Percentiles rank a stretch among this genome's conserved stretches.
phyloP scores from a whole-genome alignment of 2,888 invertebrate species.

The Campoplex capitator region DNA sequence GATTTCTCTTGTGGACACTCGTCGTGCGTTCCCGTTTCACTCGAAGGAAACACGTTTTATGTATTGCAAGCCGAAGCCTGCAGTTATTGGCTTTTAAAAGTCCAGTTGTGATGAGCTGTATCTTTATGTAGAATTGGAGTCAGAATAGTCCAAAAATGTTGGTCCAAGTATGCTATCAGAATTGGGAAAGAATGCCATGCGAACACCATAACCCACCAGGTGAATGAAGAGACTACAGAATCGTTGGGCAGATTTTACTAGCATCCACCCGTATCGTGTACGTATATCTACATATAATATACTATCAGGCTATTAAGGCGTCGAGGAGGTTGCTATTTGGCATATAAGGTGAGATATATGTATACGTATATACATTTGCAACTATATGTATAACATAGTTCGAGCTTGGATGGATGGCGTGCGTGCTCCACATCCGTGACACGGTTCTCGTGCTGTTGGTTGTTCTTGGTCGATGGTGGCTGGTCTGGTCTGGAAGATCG shows the following conservation, averaged over 20 bases:
- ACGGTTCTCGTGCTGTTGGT: conserved; percentile 80
- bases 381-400: conserved; percentile 59
- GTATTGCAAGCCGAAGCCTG: conserved; percentile 6
- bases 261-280: conserved; percentile 37
- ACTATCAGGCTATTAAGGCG: conserved; percentile 65
- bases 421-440: conserved; percentile 84
- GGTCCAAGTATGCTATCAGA: conserved; percentile 1
- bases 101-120: not conserved
- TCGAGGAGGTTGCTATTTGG: conserved; percentile 62
- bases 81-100: conserved; percentile 12
- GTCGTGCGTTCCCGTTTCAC: conserved; percentile 53
- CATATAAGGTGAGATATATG: conserved; percentile 68
- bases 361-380: conserved; percentile 69
- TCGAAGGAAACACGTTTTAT: conserved; percentile 65
- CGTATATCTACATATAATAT: conserved; percentile 34
- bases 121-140: not conserved
- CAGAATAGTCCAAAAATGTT: conserved; percentile 11
- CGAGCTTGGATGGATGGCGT: conserved; percentile 73
- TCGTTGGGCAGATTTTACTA: conserved; percentile 30
- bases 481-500: conserved; percentile 67
- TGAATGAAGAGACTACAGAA: not conserved
- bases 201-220: not conserved
- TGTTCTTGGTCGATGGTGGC: conserved; percentile 52
- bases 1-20: conserved; percentile 51
- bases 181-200: conserved; percentile 16